phyloP scores from a whole-genome alignment of 1,140 invertebrate species.

The Thereuonema tuberculata region DNA sequence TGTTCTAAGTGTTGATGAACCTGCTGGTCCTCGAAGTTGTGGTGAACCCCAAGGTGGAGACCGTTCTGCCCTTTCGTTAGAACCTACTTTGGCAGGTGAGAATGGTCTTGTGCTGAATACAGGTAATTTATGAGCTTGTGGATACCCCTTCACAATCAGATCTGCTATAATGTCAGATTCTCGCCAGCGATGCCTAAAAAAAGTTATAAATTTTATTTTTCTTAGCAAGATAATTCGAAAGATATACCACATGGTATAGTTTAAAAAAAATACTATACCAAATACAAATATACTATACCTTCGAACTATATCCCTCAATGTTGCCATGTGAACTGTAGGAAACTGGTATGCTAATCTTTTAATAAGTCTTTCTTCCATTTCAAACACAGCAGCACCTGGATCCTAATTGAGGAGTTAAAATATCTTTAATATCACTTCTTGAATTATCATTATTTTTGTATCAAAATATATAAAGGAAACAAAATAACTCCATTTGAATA shows the following conservation, averaged over 20 bases:
- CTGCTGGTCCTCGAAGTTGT: not conserved
- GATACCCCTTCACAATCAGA: conserved; percentile 3
- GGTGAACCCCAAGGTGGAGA: conserved; percentile 1
- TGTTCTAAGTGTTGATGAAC: not conserved
- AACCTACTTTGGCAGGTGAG: conserved; percentile 1
- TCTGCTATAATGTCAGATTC: conserved; percentile 5
- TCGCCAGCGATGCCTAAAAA: conserved; percentile 3
- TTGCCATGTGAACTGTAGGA: not conserved
- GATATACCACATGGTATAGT: too few species aligned
- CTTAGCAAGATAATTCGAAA: not conserved
- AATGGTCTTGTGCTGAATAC: conserved; percentile 2
- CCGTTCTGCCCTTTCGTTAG: not conserved
- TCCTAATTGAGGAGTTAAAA: not conserved
- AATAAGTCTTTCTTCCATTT: conserved; percentile 2
- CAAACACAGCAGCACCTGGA: conserved; percentile 1
- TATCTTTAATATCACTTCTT: not conserved
- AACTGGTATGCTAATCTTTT: conserved; percentile 5
- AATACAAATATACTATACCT: too few species aligned
- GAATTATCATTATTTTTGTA: too few species aligned
- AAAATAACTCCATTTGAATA: too few species aligned
- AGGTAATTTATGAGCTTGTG: conserved; percentile 4
- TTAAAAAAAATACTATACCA: too few species aligned
- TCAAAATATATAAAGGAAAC: too few species aligned
- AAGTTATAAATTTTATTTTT: not conserved
- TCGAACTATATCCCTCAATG: not conserved